Conservation (phyloP, 2,113 vertebrate genomes). For the Scalopus aquaticus region DNA sequence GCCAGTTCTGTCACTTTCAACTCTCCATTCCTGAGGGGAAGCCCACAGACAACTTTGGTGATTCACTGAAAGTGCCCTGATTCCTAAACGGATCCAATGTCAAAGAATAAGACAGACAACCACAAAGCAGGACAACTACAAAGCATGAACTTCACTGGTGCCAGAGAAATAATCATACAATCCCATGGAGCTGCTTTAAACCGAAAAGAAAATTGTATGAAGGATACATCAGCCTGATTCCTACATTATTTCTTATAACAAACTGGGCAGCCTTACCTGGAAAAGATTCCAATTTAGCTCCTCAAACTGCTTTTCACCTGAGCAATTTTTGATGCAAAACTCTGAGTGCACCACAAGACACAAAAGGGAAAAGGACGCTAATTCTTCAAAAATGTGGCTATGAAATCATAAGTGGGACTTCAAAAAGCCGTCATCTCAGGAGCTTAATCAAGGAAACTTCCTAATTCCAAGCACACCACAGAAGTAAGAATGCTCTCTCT, state of each 20-base stretch:
- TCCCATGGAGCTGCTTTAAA: background rate
- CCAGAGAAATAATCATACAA: background rate
- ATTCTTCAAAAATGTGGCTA: conserved; percentile 16
- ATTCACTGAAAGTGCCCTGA: background rate
- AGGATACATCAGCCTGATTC: background rate
- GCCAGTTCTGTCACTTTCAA: background rate
- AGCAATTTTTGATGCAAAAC: background rate
- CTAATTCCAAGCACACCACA: background rate
- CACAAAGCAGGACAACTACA: background rate
- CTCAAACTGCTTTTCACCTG: background rate
- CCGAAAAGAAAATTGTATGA: background rate
- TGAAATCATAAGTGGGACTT: background rate
- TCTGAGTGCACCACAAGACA: background rate
- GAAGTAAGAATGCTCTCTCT: background rate
- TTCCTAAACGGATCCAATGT: conserved; percentile 23
- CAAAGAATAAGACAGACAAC: background rate
- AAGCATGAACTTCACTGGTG: background rate
- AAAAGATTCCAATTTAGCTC: background rate
- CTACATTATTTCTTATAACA: background rate
- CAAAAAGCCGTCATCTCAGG: conserved; percentile 6
- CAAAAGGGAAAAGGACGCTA: background rate
- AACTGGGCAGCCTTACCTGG: background rate
- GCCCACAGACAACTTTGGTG: background rate
- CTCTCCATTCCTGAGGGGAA: background rate
- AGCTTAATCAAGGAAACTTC: conserved; percentile 7